Base-by-base conservation (phyloP, 2,888 invertebrate genomes). In the Catotricha subobsoleta region DNA sequence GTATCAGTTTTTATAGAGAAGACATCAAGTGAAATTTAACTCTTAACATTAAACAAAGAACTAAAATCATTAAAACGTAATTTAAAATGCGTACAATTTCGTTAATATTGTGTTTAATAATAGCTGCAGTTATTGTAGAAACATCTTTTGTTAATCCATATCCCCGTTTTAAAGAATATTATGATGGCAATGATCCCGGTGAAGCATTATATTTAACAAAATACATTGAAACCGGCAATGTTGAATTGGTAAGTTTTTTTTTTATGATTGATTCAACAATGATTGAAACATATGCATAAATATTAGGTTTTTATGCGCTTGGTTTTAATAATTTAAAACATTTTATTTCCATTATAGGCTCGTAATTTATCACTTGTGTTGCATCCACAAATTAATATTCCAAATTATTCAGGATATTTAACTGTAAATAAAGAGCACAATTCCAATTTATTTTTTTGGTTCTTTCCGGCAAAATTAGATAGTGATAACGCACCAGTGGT, bases 381-480 rank as follows among this genome's bases (percentile, higher is more conserved):
- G 21, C 41, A 41, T 35, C 69, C 70, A 30, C 72, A 73, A 39
- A 65, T 67, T 58, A 67, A 65, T 25, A 63, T 79, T 19, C 68
- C 66, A 48, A 82, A 82, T 52, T 81, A 78, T 53, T 69, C 82
- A n/a, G 82, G 84, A 9, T 90, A 76, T 55, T 67, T 91, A 41
- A 91, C 88, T 0, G 88, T 91, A 1, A 76, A 90, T 56, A 72
- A 77, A 50, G 59, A 67, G 1, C 76, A 67, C 52, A 72, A 80
- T 49, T 84, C 87, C 0, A 87, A 90, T 54, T 68, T 83, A 61
- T 91, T 88, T 64, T 87, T 91, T 60, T 91, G 90, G 90, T 90
- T 81, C 55, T 88, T 90, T 56, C 87, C 87, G 0, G 75, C 86
- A 0, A 69, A 74, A 68, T 61, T 59, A 3, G 52, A 57, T 47